Evolutionary conservation across 2,113 vertebrate genomes (phyloP).

Genomic region (Lepus europaeus): DNA sequence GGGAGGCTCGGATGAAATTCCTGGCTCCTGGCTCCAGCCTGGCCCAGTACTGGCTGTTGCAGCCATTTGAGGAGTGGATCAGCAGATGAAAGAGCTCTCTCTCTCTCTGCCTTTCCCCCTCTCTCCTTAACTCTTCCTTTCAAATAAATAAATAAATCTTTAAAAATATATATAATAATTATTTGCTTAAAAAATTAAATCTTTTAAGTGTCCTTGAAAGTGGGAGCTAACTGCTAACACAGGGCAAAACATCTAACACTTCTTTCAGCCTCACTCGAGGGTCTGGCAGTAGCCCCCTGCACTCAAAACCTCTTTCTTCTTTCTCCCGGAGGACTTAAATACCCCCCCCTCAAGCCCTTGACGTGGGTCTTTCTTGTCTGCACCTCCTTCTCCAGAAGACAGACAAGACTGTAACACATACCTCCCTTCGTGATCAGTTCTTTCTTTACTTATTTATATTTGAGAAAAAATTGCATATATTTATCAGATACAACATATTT

Average conservation of each 20-base stretch:
- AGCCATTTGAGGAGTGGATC: too few relatives aligned
- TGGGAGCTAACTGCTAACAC: neutral
- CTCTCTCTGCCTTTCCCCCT: too few relatives aligned
- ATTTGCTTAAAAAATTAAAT: too few relatives aligned
- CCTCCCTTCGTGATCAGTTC: neutral
- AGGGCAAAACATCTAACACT: neutral
- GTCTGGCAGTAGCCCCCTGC: too few relatives aligned
- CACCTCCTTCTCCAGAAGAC: neutral
- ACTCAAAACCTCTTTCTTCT: neutral
- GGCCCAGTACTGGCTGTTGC: too few relatives aligned
- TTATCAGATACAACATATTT: neutral
- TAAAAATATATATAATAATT: neutral
- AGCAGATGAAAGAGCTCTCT: too few relatives aligned
- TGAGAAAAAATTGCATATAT: neutral
- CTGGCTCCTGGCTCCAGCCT: too few relatives aligned
- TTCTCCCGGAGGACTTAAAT: neutral
- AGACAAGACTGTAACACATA: neutral
- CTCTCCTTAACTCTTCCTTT: too few relatives aligned
- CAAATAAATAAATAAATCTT: neutral
- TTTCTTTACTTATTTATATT: neutral
- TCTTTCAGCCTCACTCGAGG: neutral
- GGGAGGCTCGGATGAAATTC: too few relatives aligned
- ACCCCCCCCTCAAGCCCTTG: neutral
- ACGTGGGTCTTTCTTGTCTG: neutral
- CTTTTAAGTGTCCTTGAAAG: neutral